These are phyloP conservation scores for Volucella inanis DNA, from an alignment of 2,888 invertebrate species.

Conservation along the genomic window DNA sequence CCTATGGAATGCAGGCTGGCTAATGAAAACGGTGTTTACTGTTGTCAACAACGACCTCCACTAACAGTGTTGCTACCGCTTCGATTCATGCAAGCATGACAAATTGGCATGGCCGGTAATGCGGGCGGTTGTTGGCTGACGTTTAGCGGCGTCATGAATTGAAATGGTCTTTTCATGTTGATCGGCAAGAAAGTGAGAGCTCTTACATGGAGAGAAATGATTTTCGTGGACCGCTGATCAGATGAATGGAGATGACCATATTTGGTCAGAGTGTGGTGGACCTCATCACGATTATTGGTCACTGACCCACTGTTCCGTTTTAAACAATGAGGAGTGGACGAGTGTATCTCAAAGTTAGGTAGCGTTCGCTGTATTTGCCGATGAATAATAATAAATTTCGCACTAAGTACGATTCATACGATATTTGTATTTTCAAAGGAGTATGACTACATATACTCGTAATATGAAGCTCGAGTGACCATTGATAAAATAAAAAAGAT, in stretches of 20 bases:
- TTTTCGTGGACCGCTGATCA: constrained; percentile 34
- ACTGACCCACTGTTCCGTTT: constrained; percentile 64
- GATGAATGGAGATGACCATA: constrained; percentile 55
- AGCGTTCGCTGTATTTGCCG: neutral
- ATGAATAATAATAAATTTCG: constrained; percentile 7
- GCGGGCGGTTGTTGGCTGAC: too few species aligned
- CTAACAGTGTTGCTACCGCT: neutral
- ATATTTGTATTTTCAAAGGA: constrained; percentile 14
- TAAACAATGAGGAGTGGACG: constrained; percentile 9
- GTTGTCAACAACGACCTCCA: constrained; percentile 26
- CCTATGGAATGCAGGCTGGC: constrained; percentile 5
- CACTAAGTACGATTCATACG: constrained; percentile 5
- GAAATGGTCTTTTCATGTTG: constrained; percentile 45
- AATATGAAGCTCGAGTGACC: neutral
- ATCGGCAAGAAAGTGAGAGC: constrained; percentile 68
- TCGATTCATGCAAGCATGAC: constrained; percentile 56
- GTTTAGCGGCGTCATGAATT: neutral
- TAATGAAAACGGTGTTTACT: constrained; percentile 34
- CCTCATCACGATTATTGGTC: constrained; percentile 59
- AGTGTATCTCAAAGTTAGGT: constrained; percentile 1
- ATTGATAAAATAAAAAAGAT: constrained; percentile 15
- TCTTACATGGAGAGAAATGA: constrained; percentile 36
- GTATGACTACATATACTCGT: neutral
- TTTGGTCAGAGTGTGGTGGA: constrained; percentile 59
- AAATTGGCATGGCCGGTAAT: constrained; percentile 46